Evolutionary conservation across 2,113 vertebrate genomes (phyloP).

Genomic region (Sminthopsis crassicaudata): DNA sequence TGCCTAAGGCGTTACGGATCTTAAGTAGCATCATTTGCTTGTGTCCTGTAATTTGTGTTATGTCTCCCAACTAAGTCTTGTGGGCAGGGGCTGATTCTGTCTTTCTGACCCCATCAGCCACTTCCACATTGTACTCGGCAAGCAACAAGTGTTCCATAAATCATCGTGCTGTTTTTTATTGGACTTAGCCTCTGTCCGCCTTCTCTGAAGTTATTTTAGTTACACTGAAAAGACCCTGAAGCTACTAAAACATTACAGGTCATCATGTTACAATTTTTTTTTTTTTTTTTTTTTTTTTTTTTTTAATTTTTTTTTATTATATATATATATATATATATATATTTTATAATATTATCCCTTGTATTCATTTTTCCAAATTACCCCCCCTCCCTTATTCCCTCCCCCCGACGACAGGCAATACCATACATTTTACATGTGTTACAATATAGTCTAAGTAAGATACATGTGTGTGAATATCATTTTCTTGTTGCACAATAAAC

Average conservation of each 20-base stretch:
- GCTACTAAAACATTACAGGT: not conserved
- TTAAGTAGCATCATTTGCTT: not conserved
- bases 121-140: not conserved
- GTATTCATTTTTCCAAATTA: no score
- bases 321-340: no score
- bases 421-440: no score
- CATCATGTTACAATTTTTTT: not conserved
- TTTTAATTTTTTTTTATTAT: no score
- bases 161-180: not conserved
- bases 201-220: not conserved
- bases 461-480: no score
- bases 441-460: no score
- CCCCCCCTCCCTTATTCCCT: no score
- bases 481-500: no score
- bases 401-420: no score
- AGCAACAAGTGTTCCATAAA: not conserved
- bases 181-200: not conserved
- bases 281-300: no score
- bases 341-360: no score
- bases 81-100: not conserved
- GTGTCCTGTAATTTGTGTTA: not conserved
- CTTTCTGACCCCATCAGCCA: not conserved
- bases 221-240: not conserved
- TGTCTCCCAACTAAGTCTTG: not conserved
- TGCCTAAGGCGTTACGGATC: not conserved